These are phyloP conservation scores for Yasuhikotakia modesta DNA, from an alignment of 2,797 vertebrate genomes.

Conservation along the genomic window DNA sequence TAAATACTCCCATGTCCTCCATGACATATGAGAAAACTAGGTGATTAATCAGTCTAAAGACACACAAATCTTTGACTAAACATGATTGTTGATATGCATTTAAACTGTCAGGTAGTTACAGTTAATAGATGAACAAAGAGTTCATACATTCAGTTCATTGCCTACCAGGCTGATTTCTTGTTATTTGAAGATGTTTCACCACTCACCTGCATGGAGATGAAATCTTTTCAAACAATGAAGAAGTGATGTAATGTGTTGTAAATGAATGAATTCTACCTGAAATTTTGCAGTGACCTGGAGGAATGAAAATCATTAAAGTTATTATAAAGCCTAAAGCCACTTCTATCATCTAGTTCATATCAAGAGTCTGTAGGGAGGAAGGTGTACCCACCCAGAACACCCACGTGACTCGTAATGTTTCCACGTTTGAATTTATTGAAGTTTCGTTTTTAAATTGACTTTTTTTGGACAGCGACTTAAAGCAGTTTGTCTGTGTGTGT, in stretches of 20 bases:
- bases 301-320: background rate
- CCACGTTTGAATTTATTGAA: background rate
- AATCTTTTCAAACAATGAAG: background rate
- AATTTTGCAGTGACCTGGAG: background rate
- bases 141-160: background rate
- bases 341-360: background rate
- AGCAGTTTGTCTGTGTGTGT: no score
- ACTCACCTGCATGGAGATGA: background rate
- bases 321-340: background rate
- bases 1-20: background rate
- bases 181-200: constrained; percentile 21
- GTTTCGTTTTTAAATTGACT: background rate
- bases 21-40: background rate
- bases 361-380: background rate
- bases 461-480: background rate
- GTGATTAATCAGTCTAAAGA: no score
- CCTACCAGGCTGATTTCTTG: constrained; percentile 14
- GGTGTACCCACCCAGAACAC: background rate
- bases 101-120: background rate
- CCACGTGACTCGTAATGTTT: background rate
- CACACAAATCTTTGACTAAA: no score
- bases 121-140: no score
- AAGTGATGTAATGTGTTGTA: constrained; percentile 17
- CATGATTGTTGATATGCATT: no score
- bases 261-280: background rate